Base-by-base conservation (phyloP, 2,888 invertebrate genomes). In the Digitonthophagus gazella region DNA sequence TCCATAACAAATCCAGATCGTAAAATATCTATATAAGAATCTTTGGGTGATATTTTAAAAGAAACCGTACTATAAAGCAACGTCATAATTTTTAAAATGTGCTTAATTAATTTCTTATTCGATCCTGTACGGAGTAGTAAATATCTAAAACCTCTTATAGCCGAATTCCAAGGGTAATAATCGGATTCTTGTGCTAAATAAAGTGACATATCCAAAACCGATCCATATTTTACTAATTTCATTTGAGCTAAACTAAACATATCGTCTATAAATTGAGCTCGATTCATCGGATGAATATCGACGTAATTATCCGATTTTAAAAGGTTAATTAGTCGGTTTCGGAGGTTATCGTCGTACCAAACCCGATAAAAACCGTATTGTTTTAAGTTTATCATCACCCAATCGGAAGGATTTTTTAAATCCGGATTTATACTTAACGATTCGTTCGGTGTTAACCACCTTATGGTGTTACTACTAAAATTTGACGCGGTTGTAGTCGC, bases 241-340 rank as follows among this genome's bases (percentile, higher is more conserved):
- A 89, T 86, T 64, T 90, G 86, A n/a, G 92, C 93, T 68, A 92
- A 85, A 80, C 90, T 90, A 74, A 92, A 85, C 0, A 91, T 85
- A 80, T 97, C 97, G 76, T 96, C 92, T 8, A 96, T 87, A 19
- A 91, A 85, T 85, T 87, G 93, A 2, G 93, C 93, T 75, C 91
- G 86, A 80, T 93, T 93, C 11, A 89, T 80, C 58, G 87, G 86
- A 72, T 90, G 86, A 65, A 93, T 90, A 0, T 68, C 78, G 0
- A 73, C 71, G 28, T 86, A 85, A 28, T 86, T 85, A 14, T 82
- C 72, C 1, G 77, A 78, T n/a, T 83, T 81, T 0, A 88, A 85
- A 64, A 80, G 80, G 0, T 78, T 76, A 74, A 8, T 28, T n/a
- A 75, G 14, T 6, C 54, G 19, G 1, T 70, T 63, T 73, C 70